Evolutionary conservation across 2,113 vertebrate species (phyloP), one percentile per base, ranked within the genome.

Genomic region (Choloepus hoffmanni): DNA sequence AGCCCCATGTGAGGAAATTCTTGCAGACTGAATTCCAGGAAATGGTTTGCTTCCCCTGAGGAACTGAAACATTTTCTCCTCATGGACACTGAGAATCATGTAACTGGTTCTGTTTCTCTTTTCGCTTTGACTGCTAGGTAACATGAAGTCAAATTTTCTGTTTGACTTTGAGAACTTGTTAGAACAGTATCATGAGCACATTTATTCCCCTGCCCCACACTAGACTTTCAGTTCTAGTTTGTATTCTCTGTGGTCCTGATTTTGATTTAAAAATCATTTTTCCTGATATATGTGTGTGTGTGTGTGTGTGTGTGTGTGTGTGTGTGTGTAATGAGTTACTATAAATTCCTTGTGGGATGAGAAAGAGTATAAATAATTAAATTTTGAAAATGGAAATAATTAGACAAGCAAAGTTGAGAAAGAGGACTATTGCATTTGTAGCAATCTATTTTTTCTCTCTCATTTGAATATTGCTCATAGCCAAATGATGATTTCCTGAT

Each of bases 1-100:
- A 78, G 74, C 40, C 78, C 50, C 28, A 3, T 12, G 65, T 55
- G 68, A 96, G 93, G 87, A 90, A 90, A 78, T 96, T 74, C 84
- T 92, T 96, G 73, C 23, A 92, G 62, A 65, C 85, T 96, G 88
- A 96, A 96, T 97, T 97, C 95, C 94, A 95, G 97, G 97, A 97
- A 97, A 97, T 90, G 23, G 63, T 89, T 95, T 94, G 48, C 85
- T 94, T 97, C 88, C 97, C 94, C 74, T n/a, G 82, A 96, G 94
- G 90, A 96, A 88, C 76, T 60, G 83, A 94, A 95, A 78, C 88
- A 72, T 86, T 93, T 97, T 96, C 92, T 97, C 63, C 74, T 90
- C 7, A 3, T 79, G 83, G 83, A 90, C 30, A 40, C 43, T 4
- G 33, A 91, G 77, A 92, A 50, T 89, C 53, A 0, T 88, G 79